Conservation (phyloP, 53 echinoderm and acorn worm species). For the Glandiceps talaboti region DNA sequence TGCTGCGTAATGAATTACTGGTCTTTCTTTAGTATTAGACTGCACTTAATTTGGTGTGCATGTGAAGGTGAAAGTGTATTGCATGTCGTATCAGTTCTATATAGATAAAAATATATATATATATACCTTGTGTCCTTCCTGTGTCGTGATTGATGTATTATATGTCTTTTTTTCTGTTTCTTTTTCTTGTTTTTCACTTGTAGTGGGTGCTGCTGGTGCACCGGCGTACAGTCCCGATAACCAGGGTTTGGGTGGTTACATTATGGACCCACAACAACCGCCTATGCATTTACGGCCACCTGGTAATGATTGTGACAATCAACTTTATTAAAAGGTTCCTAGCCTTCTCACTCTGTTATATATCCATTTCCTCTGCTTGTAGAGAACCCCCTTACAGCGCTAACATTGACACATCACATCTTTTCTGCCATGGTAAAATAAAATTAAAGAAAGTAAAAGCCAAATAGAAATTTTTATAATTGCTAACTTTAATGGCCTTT, state of each 20-base stretch:
- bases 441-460: too few species aligned
- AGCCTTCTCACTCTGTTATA: conserved; percentile 9
- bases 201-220: conserved; percentile 41
- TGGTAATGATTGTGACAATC: conserved; percentile 80
- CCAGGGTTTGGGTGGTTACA: conserved; percentile 91
- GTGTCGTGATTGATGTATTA: not conserved
- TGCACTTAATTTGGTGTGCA: not conserved
- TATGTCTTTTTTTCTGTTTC: conserved; percentile 3
- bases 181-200: conserved; percentile 5
- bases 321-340: conserved; percentile 61
- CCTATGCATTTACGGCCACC: conserved; percentile 74
- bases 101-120: too few species aligned
- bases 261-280: conserved; percentile 81
- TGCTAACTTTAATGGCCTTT: not conserved
- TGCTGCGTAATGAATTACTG: not conserved
- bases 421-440: too few species aligned
- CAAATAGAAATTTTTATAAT: not conserved
- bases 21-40: not conserved
- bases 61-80: not conserved
- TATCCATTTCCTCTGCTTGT: not conserved
- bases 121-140: not conserved
- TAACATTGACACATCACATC: not conserved
- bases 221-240: conserved; percentile 75
- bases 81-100: too few species aligned
- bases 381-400: not conserved